phyloP scores from a whole-genome alignment of 2,113 vertebrate species.

The Galbula dea region DNA sequence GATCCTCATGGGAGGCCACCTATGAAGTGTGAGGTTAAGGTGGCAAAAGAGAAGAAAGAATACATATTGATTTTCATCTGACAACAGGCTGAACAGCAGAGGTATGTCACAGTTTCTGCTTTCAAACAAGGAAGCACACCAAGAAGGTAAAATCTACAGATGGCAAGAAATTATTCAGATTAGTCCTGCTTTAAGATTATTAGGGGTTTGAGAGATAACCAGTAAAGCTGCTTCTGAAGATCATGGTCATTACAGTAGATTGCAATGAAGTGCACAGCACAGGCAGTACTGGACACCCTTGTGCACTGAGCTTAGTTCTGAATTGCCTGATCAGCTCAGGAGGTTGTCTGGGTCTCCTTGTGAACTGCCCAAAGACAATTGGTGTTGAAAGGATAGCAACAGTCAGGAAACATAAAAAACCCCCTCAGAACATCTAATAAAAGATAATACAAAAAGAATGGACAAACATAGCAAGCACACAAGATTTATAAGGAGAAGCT shows the following conservation, averaged over 20 bases:
- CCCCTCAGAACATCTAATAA: background rate
- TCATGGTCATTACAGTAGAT: background rate
- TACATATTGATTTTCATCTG: background rate
- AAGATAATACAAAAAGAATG: background rate
- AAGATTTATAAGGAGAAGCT: background rate
- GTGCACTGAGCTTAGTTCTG: background rate
- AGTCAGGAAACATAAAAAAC: background rate
- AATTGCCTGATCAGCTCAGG: background rate
- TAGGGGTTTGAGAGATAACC: background rate
- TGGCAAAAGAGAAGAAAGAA: background rate
- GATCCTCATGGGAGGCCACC: background rate
- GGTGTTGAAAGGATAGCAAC: background rate
- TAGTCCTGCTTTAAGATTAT: background rate
- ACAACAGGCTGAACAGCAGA: background rate
- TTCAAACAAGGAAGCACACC: background rate
- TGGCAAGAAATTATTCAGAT: background rate
- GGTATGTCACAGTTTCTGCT: background rate
- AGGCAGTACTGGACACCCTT: rapidly evolving
- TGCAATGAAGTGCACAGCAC: background rate
- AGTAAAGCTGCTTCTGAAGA: background rate
- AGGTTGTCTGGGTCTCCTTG: background rate
- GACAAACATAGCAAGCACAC: background rate
- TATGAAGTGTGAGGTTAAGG: background rate
- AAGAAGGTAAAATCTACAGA: background rate
- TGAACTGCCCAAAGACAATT: background rate